Conservation (phyloP, 1,140 invertebrate genomes). For the Rhizoglyphus robini region DNA sequence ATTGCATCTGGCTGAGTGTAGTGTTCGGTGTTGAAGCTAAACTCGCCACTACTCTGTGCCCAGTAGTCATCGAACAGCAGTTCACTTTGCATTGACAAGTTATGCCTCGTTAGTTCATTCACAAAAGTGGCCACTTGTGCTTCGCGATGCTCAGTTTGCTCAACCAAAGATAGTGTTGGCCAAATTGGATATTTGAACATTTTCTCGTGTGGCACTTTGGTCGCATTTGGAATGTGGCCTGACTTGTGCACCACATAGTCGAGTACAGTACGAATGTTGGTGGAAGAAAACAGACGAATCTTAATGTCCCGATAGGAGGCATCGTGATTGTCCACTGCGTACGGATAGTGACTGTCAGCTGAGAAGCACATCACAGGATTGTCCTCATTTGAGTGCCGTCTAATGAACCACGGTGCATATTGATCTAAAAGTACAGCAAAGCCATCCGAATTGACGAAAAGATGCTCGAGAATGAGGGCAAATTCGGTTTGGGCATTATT, state of each 20-base stretch:
- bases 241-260: not conserved
- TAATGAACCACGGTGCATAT: not conserved
- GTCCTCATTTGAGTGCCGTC: not conserved
- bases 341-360: not conserved
- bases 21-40: not conserved
- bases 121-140: not conserved
- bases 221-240: not conserved
- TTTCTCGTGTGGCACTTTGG: not conserved
- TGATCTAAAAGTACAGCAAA: not conserved
- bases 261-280: not conserved
- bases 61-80: not conserved
- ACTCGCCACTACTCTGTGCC: not conserved
- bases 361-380: not conserved
- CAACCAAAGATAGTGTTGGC: not conserved
- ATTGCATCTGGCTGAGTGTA: not conserved
- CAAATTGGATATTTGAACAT: not conserved
- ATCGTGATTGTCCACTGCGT: not conserved
- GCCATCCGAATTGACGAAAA: not conserved
- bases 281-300: not conserved
- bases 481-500: no score
- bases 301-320: not conserved
- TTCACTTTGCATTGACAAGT: not conserved
- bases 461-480: not conserved
- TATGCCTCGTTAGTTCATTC: not conserved
- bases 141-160: not conserved